phyloP scores from a whole-genome alignment of 2,113 vertebrate genomes.

The Platysteira castanea region DNA sequence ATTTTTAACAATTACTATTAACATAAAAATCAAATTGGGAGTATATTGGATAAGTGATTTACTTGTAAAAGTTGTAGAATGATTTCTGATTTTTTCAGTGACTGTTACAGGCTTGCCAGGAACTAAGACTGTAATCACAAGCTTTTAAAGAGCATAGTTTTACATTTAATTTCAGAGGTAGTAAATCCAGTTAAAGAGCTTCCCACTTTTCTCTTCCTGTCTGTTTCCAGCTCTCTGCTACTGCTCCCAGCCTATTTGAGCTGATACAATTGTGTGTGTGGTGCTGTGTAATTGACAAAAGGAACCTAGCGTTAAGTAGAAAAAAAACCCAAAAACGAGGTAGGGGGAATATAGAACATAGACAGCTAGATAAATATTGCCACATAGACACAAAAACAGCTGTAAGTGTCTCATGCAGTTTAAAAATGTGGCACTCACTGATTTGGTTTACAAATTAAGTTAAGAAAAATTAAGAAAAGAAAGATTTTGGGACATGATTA shows the following conservation, averaged over 20 bases:
- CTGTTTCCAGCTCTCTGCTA: not conserved
- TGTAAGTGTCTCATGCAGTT: not conserved
- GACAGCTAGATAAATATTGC: not conserved
- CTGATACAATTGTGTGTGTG: not conserved
- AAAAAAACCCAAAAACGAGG: fast-evolving
- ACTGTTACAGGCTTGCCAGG: not conserved
- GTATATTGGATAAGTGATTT: not conserved
- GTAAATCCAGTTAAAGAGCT: not conserved
- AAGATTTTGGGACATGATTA: not conserved
- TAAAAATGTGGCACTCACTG: not conserved
- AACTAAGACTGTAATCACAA: not conserved
- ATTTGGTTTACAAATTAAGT: not conserved
- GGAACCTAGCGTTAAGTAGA: not conserved
- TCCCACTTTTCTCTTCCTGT: not conserved
- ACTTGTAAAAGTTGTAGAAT: not conserved
- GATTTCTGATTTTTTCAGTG: not conserved
- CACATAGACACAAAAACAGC: not conserved
- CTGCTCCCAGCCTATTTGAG: not conserved
- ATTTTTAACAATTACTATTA: not conserved
- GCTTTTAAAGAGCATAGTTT: not conserved
- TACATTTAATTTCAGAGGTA: not conserved
- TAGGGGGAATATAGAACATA: fast-evolving
- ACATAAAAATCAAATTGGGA: not conserved
- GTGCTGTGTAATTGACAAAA: not conserved
- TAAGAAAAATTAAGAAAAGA: too few species aligned